phyloP scores from a whole-genome alignment of 2,888 invertebrate species.

The Nesidiocoris tenuis region DNA sequence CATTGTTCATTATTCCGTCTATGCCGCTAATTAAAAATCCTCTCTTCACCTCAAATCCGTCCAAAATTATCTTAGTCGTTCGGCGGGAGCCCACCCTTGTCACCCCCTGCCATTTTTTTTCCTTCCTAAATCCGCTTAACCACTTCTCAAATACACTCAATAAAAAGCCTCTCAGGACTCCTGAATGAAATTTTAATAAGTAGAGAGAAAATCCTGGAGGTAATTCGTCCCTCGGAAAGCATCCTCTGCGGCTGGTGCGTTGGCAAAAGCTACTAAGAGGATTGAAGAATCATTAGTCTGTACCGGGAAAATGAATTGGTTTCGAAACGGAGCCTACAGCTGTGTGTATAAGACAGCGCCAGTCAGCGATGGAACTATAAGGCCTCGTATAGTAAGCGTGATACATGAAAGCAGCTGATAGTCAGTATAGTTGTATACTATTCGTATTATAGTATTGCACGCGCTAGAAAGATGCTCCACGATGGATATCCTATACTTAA shows the following conservation, averaged over 20 bases:
- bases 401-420: too few species aligned
- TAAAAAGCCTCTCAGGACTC: slow-evolving; percentile 16
- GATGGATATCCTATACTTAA: too few species aligned
- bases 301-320: background rate
- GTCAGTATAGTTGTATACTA: too few species aligned
- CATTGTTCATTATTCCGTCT: slow-evolving; percentile 37
- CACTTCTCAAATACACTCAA: slow-evolving; percentile 16
- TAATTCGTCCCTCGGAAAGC: slow-evolving; percentile 9
- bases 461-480: too few species aligned
- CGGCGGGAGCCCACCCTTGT: background rate
- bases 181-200: slow-evolving; percentile 35
- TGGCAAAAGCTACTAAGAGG: slow-evolving; percentile 6
- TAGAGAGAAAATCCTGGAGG: slow-evolving; percentile 28
- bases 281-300: slow-evolving; percentile 26
- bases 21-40: slow-evolving; percentile 33
- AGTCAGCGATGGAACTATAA: too few species aligned
- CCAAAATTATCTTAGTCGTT: background rate
- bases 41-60: background rate
- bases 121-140: slow-evolving; percentile 6
- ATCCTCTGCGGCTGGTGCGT: background rate
- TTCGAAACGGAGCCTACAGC: background rate
- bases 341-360: too few species aligned
- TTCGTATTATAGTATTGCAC: too few species aligned
- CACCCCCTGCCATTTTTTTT: background rate
- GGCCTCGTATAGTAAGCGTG: too few species aligned